These are phyloP conservation scores for Drosophila eugracilis DNA, from an alignment of 1,140 invertebrate genomes.

Conservation along the genomic window DNA sequence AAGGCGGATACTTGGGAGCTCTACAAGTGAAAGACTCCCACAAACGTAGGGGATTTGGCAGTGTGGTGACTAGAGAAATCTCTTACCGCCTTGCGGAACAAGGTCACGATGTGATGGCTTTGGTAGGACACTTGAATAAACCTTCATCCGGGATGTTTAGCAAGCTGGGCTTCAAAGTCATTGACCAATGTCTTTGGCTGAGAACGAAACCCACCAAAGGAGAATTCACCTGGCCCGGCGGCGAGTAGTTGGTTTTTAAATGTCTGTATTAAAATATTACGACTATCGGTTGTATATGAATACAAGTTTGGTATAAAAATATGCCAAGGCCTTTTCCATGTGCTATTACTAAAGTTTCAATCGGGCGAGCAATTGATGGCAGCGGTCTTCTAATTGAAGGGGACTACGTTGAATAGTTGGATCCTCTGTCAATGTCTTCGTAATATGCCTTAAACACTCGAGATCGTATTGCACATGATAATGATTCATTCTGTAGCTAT, in stretches of 20 bases:
- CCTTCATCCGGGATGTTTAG: slow-evolving; percentile 74
- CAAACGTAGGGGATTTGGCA: slow-evolving; percentile 80
- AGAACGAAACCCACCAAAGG: slow-evolving; percentile 35
- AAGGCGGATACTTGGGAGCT: slow-evolving; percentile 82
- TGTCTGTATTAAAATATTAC: slow-evolving; percentile 59
- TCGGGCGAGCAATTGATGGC: slow-evolving; percentile 30
- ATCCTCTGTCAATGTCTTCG: slow-evolving; percentile 55
- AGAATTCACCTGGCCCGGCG: slow-evolving; percentile 51
- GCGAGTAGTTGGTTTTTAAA: slow-evolving; percentile 48
- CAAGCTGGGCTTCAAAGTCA: slow-evolving; percentile 76
- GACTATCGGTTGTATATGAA: slow-evolving; percentile 65
- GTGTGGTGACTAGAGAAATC: slow-evolving; percentile 71
- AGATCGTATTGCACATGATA: slow-evolving; percentile 70
- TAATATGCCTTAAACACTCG: slow-evolving; percentile 43
- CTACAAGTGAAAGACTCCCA: slow-evolving; percentile 76
- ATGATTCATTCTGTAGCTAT: slow-evolving; percentile 64
- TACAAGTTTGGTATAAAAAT: slow-evolving; percentile 79
- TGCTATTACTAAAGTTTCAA: slow-evolving; percentile 19
- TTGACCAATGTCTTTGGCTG: slow-evolving; percentile 71
- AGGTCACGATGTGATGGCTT: slow-evolving; percentile 78
- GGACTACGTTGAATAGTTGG: slow-evolving; percentile 50
- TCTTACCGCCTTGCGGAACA: slow-evolving; percentile 66
- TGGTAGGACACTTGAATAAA: slow-evolving; percentile 65
- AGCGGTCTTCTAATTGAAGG: slow-evolving; percentile 32
- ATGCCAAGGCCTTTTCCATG: slow-evolving; percentile 31